Evolutionary conservation across 2,888 invertebrate genomes (phyloP).

Genomic region (Catocala sponsa): DNA sequence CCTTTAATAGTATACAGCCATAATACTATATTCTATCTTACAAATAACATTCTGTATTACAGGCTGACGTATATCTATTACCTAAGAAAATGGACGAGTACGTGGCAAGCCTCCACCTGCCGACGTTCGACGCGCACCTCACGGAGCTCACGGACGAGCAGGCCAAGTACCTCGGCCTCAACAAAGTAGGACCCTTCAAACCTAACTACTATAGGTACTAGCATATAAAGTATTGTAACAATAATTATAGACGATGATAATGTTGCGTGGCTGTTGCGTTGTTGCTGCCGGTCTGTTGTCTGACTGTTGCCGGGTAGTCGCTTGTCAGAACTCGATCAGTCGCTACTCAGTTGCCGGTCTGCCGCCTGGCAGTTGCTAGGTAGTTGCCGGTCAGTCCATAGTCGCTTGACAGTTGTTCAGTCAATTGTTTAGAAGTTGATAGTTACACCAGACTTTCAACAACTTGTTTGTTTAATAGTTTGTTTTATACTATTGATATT

Average conservation of each 20-base stretch:
- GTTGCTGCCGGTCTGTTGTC: slow-evolving; percentile 12
- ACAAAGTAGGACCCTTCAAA: slow-evolving; percentile 99
- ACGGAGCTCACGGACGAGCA: slow-evolving; percentile 99
- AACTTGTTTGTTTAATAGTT: no score
- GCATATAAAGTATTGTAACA: slow-evolving; percentile 48
- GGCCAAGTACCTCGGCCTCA: slow-evolving; percentile 98
- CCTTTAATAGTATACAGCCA: no score
- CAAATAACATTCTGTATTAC: slow-evolving; percentile 31
- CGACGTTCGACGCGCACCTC: slow-evolving; percentile 98
- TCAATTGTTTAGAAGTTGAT: no score
- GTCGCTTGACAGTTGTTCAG: no score
- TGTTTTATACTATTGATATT: no score
- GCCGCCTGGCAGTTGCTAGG: neutral
- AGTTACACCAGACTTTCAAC: no score
- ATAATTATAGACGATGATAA: slow-evolving; percentile 31
- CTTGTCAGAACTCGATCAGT: slow-evolving; percentile 12
- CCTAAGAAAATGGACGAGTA: slow-evolving; percentile 99
- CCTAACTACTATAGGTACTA: slow-evolving; percentile 98
- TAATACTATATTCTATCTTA: no score
- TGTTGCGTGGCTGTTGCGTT: slow-evolving; percentile 33
- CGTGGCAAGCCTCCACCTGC: slow-evolving; percentile 98
- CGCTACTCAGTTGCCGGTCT: neutral
- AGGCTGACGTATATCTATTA: slow-evolving; percentile 97
- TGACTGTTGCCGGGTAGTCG: slow-evolving; percentile 18
- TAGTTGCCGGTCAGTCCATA: neutral